Evolutionary conservation across 2,113 vertebrate species (phyloP).

Genomic region (Strix aluco): DNA sequence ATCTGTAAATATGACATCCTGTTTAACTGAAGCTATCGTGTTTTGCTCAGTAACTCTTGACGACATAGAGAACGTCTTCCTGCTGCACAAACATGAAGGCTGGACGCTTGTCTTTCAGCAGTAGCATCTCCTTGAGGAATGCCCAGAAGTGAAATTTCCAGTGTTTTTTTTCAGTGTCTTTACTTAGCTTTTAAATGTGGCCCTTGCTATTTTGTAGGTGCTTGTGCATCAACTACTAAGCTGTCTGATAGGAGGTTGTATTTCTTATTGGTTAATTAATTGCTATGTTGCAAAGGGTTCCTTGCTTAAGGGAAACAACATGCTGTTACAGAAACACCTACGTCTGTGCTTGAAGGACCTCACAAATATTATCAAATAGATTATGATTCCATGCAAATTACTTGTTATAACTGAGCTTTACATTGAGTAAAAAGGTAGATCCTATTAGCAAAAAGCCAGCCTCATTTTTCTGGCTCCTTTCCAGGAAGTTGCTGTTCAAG

Average conservation of each 20-base stretch:
- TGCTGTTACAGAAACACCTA: background rate
- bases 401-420: background rate
- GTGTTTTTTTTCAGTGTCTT: background rate
- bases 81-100: background rate
- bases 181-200: background rate
- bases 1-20: background rate
- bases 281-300: background rate
- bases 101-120: background rate
- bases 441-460: background rate
- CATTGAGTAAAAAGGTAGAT: background rate
- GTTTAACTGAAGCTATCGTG: background rate
- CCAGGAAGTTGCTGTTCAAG: background rate
- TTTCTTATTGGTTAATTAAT: background rate
- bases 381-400: background rate
- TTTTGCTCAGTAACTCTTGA: background rate
- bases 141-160: background rate
- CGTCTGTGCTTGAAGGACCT: background rate
- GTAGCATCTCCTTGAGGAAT: background rate
- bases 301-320: background rate
- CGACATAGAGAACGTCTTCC: background rate
- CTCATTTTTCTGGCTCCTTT: background rate
- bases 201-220: background rate
- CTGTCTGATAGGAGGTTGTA: background rate
- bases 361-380: background rate
- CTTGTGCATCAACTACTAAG: background rate